A percentile compares a stretch with the other conserved stretches of the same genome.
Conservation (phyloP, 1,140 invertebrate genomes). For the Agraylea sexmaculata region DNA sequence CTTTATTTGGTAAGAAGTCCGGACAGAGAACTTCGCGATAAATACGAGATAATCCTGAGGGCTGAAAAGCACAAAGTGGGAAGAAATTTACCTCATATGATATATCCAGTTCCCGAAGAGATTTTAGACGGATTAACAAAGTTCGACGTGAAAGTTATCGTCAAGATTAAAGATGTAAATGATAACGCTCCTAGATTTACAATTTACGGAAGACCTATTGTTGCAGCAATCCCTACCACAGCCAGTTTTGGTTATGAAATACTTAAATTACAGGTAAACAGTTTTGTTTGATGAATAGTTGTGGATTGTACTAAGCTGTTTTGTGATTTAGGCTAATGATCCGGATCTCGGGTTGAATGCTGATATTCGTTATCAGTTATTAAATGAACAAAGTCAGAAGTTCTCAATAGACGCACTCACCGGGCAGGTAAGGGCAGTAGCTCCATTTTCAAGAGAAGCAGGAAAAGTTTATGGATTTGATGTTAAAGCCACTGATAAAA, state of each 20-base stretch:
- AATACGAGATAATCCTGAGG: slow-evolving; percentile 55
- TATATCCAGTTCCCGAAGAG: slow-evolving; percentile 59
- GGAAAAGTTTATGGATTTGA: slow-evolving; percentile 72
- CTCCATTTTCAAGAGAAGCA: slow-evolving; percentile 50
- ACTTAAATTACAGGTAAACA: slow-evolving; percentile 49
- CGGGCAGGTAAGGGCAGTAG: slow-evolving; percentile 60
- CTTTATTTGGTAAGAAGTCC: slow-evolving; percentile 55
- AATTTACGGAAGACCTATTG: slow-evolving; percentile 55
- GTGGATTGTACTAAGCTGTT: not conserved
- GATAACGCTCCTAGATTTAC: slow-evolving; percentile 69
- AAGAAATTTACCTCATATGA: slow-evolving; percentile 53
- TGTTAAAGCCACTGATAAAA: slow-evolving; percentile 73
- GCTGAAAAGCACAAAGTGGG: slow-evolving; percentile 53
- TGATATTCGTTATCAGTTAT: slow-evolving; percentile 67
- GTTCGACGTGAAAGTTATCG: slow-evolving; percentile 51
- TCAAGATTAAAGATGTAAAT: slow-evolving; percentile 67
- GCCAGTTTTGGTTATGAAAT: slow-evolving; percentile 71
- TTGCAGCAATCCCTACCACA: slow-evolving; percentile 65
- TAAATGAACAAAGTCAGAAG: slow-evolving; percentile 52
- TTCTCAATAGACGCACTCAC: slow-evolving; percentile 64
- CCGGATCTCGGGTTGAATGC: slow-evolving; percentile 62
- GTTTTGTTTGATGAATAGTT: slow-evolving; percentile 2
- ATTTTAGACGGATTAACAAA: slow-evolving; percentile 50
- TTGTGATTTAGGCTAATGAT: slow-evolving; percentile 52
- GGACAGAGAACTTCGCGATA: slow-evolving; percentile 52